Conservation (phyloP, 2,797 vertebrate genomes). For the Phoebastria nigripes region DNA sequence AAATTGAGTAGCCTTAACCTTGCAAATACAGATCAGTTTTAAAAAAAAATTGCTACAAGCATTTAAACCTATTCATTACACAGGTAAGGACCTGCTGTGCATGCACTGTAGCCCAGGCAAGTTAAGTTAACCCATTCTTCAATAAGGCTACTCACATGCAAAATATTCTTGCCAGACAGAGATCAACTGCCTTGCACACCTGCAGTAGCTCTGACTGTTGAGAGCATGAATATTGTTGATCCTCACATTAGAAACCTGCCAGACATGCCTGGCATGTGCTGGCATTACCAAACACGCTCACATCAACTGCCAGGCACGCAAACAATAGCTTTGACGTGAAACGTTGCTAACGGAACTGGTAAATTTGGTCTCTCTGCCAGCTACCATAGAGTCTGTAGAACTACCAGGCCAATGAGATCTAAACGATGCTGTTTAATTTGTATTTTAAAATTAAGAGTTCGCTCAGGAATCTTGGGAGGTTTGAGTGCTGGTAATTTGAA, state of each 20-base stretch:
- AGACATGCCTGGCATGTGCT: neutral
- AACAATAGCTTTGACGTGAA: neutral
- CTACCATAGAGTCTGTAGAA: rapidly evolving
- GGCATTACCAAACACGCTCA: neutral
- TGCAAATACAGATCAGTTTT: neutral
- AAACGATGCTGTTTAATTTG: neutral
- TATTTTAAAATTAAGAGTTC: neutral
- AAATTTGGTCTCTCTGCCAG: neutral
- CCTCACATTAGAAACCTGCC: neutral
- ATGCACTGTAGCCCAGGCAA: neutral
- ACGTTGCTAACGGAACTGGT: neutral
- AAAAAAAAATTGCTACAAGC: neutral
- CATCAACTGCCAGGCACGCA: neutral
- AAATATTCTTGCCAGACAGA: neutral
- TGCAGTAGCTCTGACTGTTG: neutral
- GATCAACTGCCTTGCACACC: neutral
- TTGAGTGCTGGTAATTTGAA: neutral
- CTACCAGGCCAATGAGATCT: neutral
- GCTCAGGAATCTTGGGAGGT: neutral
- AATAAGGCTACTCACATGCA: rapidly evolving
- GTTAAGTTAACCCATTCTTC: neutral
- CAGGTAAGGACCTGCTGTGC: neutral
- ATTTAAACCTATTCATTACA: neutral
- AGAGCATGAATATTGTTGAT: neutral
- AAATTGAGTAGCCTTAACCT: neutral